phyloP scores from a whole-genome alignment of 2,113 vertebrate genomes.

The Solea senegalensis region DNA sequence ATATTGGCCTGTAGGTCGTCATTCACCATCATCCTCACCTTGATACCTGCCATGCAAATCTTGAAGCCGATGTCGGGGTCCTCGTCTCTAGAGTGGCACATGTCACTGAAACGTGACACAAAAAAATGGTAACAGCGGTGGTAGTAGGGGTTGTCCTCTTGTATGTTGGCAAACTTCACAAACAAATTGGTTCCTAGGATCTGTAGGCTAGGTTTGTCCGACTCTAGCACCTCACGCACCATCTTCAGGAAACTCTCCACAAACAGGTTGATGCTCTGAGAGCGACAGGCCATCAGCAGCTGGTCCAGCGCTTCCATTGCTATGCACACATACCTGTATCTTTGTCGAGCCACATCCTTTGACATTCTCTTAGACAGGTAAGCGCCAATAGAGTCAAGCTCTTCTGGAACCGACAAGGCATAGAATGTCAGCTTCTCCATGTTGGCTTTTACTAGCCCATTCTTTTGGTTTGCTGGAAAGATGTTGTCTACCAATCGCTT shows the following conservation, averaged over 20 bases:
- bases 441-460: constrained; percentile 96
- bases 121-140: constrained; percentile 98
- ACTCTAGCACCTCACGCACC: constrained; percentile 95
- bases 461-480: constrained; percentile 70
- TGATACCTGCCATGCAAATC: constrained; percentile 97
- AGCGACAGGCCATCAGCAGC: constrained; percentile 97
- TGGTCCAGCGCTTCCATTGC: constrained; percentile 98
- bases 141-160: constrained; percentile 95
- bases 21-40: constrained; percentile 95
- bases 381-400: constrained; percentile 93
- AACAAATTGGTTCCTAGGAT: constrained; percentile 92
- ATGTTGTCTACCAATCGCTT: no score
- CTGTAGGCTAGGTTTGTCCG: constrained; percentile 91
- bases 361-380: constrained; percentile 94
- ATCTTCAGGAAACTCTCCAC: constrained; percentile 98
- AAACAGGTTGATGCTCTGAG: constrained; percentile 98
- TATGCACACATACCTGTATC: constrained; percentile 96
- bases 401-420: constrained; percentile 94
- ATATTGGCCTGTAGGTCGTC: constrained; percentile 97
- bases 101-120: constrained; percentile 95
- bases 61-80: constrained; percentile 89
- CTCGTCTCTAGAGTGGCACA: constrained; percentile 93
- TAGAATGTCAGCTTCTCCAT: constrained; percentile 99
- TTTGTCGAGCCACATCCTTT: constrained; percentile 92
- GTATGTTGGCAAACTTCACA: constrained; percentile 97